Percentiles rank a stretch among this genome's conserved stretches.
Conservation (phyloP, 2,797 vertebrate genomes). For the Coracias cyanogaster region DNA sequence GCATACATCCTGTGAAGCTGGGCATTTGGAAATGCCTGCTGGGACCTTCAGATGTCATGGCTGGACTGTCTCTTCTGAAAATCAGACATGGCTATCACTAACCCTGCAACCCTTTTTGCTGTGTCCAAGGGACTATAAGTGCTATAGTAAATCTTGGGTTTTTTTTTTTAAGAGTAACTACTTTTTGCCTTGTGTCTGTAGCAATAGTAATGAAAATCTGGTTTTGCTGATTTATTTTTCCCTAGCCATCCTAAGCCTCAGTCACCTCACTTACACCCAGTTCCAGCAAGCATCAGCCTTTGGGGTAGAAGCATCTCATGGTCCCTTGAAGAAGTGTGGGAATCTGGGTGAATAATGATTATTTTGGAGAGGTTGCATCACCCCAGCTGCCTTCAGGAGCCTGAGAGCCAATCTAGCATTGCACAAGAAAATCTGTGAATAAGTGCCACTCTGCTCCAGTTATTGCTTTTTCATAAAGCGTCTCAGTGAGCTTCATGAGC, state of each 20-base stretch:
- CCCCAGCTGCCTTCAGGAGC: neutral
- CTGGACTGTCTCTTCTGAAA: neutral
- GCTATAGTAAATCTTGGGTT: neutral
- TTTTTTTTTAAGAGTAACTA: neutral
- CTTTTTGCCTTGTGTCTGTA: neutral
- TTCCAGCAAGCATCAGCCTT: neutral
- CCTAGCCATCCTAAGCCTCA: neutral
- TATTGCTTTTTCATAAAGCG: neutral
- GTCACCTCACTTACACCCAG: accelerated
- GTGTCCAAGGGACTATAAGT: neutral
- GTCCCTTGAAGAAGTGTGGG: neutral
- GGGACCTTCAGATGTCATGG: neutral
- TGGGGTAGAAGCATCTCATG: neutral
- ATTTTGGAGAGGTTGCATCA: neutral
- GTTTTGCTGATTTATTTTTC: neutral
- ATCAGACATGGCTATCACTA: neutral
- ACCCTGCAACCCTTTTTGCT: neutral
- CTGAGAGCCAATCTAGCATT: neutral
- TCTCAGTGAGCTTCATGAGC: neutral
- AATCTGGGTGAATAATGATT: neutral
- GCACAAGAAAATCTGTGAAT: neutral
- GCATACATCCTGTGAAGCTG: accelerated
- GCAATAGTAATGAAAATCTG: neutral
- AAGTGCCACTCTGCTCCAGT: neutral
- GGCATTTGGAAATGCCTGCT: neutral